A percentile compares a stretch with the other conserved stretches of the same genome.
phyloP scores from a whole-genome alignment of 2,888 invertebrate species.

The Unio pictorum region DNA sequence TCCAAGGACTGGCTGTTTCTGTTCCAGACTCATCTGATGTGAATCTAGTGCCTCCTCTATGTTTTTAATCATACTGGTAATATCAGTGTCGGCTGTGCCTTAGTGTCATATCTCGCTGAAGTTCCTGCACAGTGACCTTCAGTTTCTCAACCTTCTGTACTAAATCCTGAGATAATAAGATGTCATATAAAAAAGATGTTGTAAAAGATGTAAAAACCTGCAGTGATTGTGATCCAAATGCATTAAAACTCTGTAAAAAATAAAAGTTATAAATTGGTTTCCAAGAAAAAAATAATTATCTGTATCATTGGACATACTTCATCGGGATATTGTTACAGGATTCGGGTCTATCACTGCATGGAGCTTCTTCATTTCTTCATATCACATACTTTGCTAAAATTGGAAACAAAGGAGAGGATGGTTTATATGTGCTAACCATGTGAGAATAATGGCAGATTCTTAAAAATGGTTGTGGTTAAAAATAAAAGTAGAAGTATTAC shows the following conservation, averaged over 20 bases:
- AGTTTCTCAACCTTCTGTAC: slow-evolving; percentile 55
- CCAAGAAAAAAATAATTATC: neutral
- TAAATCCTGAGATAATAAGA: slow-evolving; percentile 38
- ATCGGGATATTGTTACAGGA: no score
- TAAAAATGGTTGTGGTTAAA: no score
- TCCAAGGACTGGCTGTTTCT: slow-evolving; percentile 63
- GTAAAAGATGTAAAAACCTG: neutral
- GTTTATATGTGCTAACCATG: no score
- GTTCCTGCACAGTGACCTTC: slow-evolving; percentile 76
- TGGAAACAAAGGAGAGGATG: no score
- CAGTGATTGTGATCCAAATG: no score
- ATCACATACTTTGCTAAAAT: no score
- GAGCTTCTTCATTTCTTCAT: no score
- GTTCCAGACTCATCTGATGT: slow-evolving; percentile 52
- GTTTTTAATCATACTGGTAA: slow-evolving; percentile 37
- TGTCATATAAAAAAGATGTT: neutral
- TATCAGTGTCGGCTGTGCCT: slow-evolving; percentile 68
- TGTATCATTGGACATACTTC: no score
- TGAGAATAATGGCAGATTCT: no score
- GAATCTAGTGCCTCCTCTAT: slow-evolving; percentile 49
- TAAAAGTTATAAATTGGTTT: neutral
- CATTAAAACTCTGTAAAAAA: neutral
- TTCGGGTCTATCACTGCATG: no score
- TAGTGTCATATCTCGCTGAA: slow-evolving; percentile 81
- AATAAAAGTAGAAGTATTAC: slow-evolving; percentile 27